These are phyloP conservation scores for Phoenicopterus ruber DNA, from an alignment of 2,113 vertebrate species.

Conservation along the genomic window DNA sequence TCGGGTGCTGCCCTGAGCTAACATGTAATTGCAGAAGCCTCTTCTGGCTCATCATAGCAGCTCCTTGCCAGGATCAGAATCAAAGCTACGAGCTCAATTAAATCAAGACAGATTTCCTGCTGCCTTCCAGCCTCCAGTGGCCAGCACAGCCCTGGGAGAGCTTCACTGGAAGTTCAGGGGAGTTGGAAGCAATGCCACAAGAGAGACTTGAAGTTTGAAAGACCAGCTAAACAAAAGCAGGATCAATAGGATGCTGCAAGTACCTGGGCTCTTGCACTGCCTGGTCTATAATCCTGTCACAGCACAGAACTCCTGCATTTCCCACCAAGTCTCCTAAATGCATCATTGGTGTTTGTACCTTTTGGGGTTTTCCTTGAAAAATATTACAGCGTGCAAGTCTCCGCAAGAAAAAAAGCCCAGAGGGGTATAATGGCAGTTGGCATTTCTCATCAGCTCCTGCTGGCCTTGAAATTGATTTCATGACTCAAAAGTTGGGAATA, in stretches of 20 bases:
- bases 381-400: not conserved
- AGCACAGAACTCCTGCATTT: not conserved
- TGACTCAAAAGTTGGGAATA: not conserved
- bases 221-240: not conserved
- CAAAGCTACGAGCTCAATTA: not conserved
- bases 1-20: not conserved
- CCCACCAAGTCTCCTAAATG: not conserved
- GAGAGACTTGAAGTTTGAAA: not conserved
- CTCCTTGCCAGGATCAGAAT: not conserved
- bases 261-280: not conserved
- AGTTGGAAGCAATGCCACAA: not conserved
- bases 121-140: not conserved
- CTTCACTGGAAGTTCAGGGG: not conserved
- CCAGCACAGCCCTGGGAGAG: not conserved
- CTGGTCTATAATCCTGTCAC: not conserved
- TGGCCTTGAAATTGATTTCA: not conserved
- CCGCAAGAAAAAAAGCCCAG: not conserved
- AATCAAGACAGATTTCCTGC: not conserved
- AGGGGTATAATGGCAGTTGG: not conserved
- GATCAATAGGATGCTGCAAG: not conserved
- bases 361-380: not conserved
- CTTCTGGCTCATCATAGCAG: not conserved
- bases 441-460: not conserved
- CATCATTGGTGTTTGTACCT: not conserved
- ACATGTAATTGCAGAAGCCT: not conserved